These are phyloP conservation scores for Hippoglossus stenolepis DNA, from an alignment of 2,113 vertebrate genomes.

Conservation along the genomic window DNA sequence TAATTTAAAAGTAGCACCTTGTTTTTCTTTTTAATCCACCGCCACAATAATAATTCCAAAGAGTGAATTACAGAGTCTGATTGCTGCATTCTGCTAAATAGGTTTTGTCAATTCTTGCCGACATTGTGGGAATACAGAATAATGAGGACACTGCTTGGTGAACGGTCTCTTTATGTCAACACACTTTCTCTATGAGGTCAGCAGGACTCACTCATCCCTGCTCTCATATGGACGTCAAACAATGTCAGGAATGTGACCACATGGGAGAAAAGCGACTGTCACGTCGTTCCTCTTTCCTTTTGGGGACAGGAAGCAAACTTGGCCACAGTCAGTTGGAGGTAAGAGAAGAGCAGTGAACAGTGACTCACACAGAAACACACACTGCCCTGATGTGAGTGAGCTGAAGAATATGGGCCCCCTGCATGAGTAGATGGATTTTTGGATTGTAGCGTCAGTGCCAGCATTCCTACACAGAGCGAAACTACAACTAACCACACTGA, in stretches of 20 bases:
- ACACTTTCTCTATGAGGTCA: background rate
- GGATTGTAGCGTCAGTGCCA: background rate
- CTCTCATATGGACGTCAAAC: background rate
- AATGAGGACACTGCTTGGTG: too few relatives aligned
- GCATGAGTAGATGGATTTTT: background rate
- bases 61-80: background rate
- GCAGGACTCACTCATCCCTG: background rate
- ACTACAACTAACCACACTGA: background rate
- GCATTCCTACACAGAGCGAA: background rate
- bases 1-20: too few relatives aligned
- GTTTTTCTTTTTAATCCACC: too few relatives aligned
- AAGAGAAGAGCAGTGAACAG: background rate
- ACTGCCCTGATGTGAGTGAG: background rate
- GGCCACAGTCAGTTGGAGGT: background rate
- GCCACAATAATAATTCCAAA: too few relatives aligned
- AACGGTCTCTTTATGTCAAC: background rate
- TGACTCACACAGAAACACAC: slow-evolving; percentile 38
- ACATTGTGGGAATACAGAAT: background rate
- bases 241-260: slow-evolving; percentile 21
- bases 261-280: slow-evolving; percentile 4
- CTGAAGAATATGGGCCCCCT: slow-evolving; percentile 1
- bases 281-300: background rate
- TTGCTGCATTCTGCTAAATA: background rate
- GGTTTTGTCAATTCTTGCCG: background rate
- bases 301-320: slow-evolving; percentile 11